phyloP scores from a whole-genome alignment of 2,888 invertebrate species.

The Agriotes lineatus region DNA sequence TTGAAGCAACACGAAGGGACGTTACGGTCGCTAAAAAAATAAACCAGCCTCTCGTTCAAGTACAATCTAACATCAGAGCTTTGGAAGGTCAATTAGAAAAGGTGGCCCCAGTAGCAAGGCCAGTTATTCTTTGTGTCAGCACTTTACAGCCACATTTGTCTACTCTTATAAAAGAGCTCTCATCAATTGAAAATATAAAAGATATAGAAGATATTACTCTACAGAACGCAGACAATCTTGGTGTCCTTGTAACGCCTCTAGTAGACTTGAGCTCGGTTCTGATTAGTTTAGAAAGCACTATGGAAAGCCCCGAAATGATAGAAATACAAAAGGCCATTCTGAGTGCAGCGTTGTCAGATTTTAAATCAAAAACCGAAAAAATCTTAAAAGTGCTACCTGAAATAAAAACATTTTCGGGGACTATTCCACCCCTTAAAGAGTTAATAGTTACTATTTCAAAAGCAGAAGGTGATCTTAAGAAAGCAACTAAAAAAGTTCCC shows the following conservation, averaged over 20 bases:
- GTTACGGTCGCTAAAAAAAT: constrained; percentile 9
- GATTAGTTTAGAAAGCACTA: constrained; percentile 24
- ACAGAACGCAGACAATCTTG: constrained; percentile 41
- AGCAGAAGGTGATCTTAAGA: background rate
- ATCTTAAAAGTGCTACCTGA: constrained; percentile 1
- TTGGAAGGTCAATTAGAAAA: constrained; percentile 2
- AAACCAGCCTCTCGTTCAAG: constrained; percentile 6
- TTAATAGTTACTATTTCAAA: constrained; percentile 10
- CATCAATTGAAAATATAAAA: constrained; percentile 18
- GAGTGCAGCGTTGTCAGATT: constrained; percentile 7
- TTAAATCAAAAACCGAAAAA: background rate
- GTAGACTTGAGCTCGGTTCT: constrained; percentile 46
- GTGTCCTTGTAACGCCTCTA: constrained; percentile 48
- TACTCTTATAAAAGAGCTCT: constrained; percentile 32
- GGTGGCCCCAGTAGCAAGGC: background rate
- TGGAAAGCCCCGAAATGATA: constrained; percentile 14
- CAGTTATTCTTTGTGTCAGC: background rate
- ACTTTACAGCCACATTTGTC: constrained; percentile 22
- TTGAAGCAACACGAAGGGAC: constrained; percentile 9
- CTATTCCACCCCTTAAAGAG: constrained; percentile 32
- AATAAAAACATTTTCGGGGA: constrained; percentile 10
- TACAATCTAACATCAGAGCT: constrained; percentile 7
- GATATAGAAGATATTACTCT: constrained; percentile 32
- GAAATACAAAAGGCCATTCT: constrained; percentile 22
- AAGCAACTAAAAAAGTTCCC: constrained; percentile 1